phyloP scores from a whole-genome alignment of 1,140 invertebrate species.

The Drosophila pandora region DNA sequence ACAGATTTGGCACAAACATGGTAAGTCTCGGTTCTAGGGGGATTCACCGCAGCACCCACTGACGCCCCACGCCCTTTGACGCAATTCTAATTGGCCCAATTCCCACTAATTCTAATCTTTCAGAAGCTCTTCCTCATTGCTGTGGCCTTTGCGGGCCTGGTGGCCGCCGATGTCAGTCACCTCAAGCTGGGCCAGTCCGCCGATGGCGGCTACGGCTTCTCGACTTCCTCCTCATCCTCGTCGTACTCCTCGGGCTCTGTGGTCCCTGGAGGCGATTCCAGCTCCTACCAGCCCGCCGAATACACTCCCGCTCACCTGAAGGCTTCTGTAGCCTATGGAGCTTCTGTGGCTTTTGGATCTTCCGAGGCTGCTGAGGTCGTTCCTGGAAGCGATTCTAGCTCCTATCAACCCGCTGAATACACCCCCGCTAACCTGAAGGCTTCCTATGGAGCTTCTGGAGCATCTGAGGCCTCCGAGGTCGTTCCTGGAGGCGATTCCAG shows the following conservation, averaged over 20 bases:
- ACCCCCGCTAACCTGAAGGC: constrained; percentile 8
- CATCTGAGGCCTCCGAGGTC: neutral
- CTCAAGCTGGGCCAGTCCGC: constrained; percentile 37
- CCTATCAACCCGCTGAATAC: constrained; percentile 32
- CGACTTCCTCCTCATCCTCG: constrained; percentile 21
- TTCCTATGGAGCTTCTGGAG: neutral
- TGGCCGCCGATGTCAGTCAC: constrained; percentile 70
- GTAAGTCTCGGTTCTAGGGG: constrained; percentile 64
- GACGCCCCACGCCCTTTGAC: neutral
- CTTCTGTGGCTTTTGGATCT: neutral
- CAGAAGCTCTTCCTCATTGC: constrained; percentile 64
- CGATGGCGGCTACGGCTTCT: constrained; percentile 52
- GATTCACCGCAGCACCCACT: constrained; percentile 21
- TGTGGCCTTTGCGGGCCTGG: constrained; percentile 54
- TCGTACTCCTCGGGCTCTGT: neutral
- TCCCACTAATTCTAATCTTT: constrained; percentile 4
- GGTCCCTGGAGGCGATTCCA: no score
- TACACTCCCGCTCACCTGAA: constrained; percentile 16
- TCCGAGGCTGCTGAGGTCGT: neutral
- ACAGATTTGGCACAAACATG: constrained; percentile 71
- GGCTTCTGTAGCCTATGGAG: neutral
- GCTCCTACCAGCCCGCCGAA: constrained; percentile 38
- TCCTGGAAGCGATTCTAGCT: constrained; percentile 20
- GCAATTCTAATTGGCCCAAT: neutral
- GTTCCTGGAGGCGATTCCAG: constrained; percentile 22